Percentiles rank a stretch among this genome's conserved stretches.
Conservation (phyloP, 2,113 vertebrate species). For the Phyllostomus hastatus region DNA sequence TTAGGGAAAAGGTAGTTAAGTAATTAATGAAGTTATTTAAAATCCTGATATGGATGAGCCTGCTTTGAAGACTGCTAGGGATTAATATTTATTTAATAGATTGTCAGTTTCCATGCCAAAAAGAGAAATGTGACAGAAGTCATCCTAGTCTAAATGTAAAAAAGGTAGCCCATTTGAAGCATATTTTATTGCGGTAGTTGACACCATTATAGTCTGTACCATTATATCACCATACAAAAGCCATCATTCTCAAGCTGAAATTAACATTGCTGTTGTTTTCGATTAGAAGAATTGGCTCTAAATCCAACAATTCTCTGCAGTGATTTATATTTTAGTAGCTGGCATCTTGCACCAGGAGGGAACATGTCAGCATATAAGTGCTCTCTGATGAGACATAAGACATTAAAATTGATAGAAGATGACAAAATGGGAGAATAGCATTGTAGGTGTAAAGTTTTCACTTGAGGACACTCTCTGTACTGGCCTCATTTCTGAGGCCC, state of each 20-base stretch:
- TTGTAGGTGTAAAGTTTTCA: neutral
- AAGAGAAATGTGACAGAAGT: slow-evolving; percentile 72
- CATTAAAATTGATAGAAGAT: slow-evolving; percentile 56
- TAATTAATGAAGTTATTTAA: slow-evolving; percentile 85
- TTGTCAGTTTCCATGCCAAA: slow-evolving; percentile 76
- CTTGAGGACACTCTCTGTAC: neutral
- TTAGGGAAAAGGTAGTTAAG: slow-evolving; percentile 81
- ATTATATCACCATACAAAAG: slow-evolving; percentile 71
- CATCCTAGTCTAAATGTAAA: slow-evolving; percentile 64
- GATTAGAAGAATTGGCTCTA: slow-evolving; percentile 69
- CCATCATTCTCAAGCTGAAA: slow-evolving; percentile 65
- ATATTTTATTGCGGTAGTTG: slow-evolving; percentile 64
- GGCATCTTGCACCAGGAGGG: slow-evolving; percentile 54
- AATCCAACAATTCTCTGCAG: slow-evolving; percentile 55
- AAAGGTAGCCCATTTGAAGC: slow-evolving; percentile 57
- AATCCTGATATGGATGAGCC: slow-evolving; percentile 79
- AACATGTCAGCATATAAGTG: slow-evolving; percentile 34
- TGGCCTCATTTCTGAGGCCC: neutral
- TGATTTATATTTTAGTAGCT: slow-evolving; percentile 68
- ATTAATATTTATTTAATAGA: slow-evolving; percentile 85
- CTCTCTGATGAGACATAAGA: slow-evolving; percentile 63
- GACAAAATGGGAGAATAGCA: slow-evolving; percentile 13
- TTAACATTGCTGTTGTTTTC: slow-evolving; percentile 66
- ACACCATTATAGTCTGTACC: slow-evolving; percentile 53
- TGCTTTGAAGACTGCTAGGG: slow-evolving; percentile 78